Evolutionary conservation across 2,888 invertebrate genomes (phyloP).

Genomic region (Idaea dimidiata): DNA sequence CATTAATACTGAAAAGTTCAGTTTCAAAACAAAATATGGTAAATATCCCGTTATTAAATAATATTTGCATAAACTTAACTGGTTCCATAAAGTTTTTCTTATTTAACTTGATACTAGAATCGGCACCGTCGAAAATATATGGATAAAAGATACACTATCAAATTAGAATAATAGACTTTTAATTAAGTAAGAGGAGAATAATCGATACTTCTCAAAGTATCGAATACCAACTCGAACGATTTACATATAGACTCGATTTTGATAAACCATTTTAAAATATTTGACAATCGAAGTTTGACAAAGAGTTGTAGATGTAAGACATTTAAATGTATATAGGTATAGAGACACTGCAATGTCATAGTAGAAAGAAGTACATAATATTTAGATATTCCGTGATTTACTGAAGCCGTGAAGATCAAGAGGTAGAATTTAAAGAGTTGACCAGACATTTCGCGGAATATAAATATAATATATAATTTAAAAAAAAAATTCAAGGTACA

Average conservation of each 20-base stretch:
- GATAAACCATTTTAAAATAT: constrained; percentile 6
- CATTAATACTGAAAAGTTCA: no score
- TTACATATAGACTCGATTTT: constrained; percentile 34
- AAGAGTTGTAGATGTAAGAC: not conserved
- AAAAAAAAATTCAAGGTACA: no score
- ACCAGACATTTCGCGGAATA: no score
- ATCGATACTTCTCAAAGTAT: constrained; percentile 22
- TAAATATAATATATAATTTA: no score
- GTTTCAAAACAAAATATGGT: no score
- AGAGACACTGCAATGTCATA: not conserved
- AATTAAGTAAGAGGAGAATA: not conserved
- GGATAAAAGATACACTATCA: not conserved
- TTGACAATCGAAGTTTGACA: not conserved
- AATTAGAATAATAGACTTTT: not conserved
- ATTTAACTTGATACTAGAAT: not conserved
- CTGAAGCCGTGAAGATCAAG: no score
- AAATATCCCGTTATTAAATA: no score
- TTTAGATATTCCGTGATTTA: no score
- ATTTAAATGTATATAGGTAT: not conserved
- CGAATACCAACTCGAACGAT: constrained; percentile 44
- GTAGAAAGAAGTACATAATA: no score
- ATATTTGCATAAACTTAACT: no score
- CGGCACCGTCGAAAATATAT: not conserved
- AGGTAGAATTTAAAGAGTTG: no score
- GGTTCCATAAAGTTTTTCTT: no score